Conservation (phyloP, 2,113 vertebrate species). For the Gopherus evgoodei region DNA sequence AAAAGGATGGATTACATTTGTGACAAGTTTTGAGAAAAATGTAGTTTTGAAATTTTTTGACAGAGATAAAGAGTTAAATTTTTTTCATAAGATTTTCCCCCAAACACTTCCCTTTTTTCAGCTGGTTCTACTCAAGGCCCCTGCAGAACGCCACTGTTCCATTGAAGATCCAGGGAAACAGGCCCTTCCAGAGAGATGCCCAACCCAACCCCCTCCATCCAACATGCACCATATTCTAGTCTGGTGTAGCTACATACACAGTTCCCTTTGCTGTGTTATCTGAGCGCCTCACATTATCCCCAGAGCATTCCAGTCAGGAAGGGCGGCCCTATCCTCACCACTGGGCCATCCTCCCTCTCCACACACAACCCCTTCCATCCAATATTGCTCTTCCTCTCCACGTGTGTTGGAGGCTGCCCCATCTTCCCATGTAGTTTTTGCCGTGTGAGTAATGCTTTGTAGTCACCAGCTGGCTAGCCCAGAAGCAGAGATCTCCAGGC, state of each 20-base stretch:
- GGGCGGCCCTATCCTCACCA: too few species aligned
- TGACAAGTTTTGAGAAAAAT: neutral
- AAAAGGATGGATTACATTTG: neutral
- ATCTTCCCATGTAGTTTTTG: too few species aligned
- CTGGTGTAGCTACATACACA: neutral
- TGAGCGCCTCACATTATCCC: too few species aligned
- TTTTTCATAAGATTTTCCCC: neutral
- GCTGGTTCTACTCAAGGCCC: neutral
- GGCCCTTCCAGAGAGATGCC: neutral
- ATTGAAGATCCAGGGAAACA: neutral
- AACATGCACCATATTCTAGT: neutral
- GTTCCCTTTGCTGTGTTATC: too few species aligned
- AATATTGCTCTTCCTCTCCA: too few species aligned
- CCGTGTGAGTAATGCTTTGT: too few species aligned
- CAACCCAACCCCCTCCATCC: neutral
- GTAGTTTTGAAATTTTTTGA: neutral
- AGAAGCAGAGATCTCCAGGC: too few species aligned
- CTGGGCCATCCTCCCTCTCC: too few species aligned
- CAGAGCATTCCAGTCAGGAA: too few species aligned
- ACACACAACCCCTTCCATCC: too few species aligned
- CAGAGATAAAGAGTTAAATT: neutral
- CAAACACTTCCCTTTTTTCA: neutral
- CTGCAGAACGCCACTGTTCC: neutral
- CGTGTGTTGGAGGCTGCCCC: too few species aligned
- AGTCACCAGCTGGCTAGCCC: too few species aligned